Conservation (phyloP, 2,113 vertebrate species). For the Epinephelus moara region DNA sequence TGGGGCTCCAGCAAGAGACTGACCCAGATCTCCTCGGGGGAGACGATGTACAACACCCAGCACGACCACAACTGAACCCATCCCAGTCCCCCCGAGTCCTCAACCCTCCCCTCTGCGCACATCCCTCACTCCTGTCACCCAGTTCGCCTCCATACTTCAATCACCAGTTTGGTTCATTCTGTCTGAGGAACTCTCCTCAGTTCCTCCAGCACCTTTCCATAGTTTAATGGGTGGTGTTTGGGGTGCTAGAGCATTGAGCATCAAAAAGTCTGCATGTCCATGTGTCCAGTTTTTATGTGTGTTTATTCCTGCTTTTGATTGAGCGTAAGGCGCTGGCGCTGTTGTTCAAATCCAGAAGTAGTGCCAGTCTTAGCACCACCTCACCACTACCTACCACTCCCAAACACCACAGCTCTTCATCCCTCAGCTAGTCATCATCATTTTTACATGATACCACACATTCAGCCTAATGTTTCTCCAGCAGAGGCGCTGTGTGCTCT, state of each 20-base stretch:
- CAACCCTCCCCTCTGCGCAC: slow-evolving; percentile 20
- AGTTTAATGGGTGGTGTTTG: not conserved
- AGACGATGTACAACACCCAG: slow-evolving; percentile 95
- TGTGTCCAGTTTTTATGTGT: slow-evolving; percentile 3
- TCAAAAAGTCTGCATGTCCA: slow-evolving; percentile 1
- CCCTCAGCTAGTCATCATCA: not conserved
- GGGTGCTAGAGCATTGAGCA: not conserved
- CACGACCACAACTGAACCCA: slow-evolving; percentile 85
- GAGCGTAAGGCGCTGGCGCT: slow-evolving; percentile 76
- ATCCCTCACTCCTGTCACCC: slow-evolving; percentile 59
- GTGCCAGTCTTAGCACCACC: slow-evolving; percentile 7
- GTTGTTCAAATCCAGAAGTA: slow-evolving; percentile 32
- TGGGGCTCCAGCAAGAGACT: slow-evolving; percentile 97
- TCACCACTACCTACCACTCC: not conserved
- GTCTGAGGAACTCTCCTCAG: slow-evolving; percentile 5
- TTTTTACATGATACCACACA: not conserved
- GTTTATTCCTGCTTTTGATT: slow-evolving; percentile 36
- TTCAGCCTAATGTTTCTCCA: not conserved
- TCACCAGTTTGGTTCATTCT: slow-evolving; percentile 19
- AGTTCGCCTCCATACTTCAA: slow-evolving; percentile 7
- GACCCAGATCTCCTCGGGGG: slow-evolving; percentile 96
- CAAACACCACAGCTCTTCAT: slow-evolving; percentile 1
- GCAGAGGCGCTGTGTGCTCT: no score
- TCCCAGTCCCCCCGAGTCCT: slow-evolving; percentile 17
- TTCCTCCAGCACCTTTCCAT: not conserved